Conservation (phyloP, 64 coral and sea anemone genomes). For the Hydrozoanthus tunicans region DNA sequence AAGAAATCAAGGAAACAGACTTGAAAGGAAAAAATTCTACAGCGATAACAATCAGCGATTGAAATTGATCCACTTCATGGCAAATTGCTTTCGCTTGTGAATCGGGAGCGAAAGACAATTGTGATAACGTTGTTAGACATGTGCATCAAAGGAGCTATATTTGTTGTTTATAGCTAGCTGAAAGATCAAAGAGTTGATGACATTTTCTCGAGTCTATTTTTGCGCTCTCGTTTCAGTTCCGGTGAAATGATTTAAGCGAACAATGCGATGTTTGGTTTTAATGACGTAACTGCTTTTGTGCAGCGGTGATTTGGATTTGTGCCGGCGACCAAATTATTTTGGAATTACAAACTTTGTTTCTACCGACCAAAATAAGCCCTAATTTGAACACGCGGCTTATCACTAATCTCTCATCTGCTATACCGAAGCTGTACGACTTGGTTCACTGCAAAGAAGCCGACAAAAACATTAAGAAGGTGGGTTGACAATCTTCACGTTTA, state of each 20-base stretch:
- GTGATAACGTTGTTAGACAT: background rate
- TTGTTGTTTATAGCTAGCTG: background rate
- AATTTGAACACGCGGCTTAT: background rate
- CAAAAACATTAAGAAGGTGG: too few species aligned
- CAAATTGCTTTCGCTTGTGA: background rate
- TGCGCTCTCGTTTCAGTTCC: background rate
- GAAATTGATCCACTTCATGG: background rate
- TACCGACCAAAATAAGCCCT: background rate
- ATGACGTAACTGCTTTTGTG: constrained; percentile 1
- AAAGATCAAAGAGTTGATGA: background rate
- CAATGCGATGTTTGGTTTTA: background rate
- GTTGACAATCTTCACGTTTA: too few species aligned
- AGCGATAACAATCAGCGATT: too few species aligned
- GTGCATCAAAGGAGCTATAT: background rate
- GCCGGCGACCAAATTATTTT: background rate
- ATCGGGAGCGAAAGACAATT: too few species aligned
- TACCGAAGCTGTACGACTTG: too few species aligned
- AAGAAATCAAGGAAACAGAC: too few species aligned
- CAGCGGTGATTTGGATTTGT: background rate
- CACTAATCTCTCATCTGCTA: too few species aligned
- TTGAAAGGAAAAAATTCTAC: too few species aligned
- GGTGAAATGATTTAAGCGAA: background rate
- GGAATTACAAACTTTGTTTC: background rate
- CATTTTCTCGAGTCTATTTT: background rate
- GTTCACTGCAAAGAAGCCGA: too few species aligned